Evolutionary conservation across 2,888 invertebrate genomes (phyloP), one percentile per base, ranked within the genome.

Genomic region (Leptopilina syphax): DNA sequence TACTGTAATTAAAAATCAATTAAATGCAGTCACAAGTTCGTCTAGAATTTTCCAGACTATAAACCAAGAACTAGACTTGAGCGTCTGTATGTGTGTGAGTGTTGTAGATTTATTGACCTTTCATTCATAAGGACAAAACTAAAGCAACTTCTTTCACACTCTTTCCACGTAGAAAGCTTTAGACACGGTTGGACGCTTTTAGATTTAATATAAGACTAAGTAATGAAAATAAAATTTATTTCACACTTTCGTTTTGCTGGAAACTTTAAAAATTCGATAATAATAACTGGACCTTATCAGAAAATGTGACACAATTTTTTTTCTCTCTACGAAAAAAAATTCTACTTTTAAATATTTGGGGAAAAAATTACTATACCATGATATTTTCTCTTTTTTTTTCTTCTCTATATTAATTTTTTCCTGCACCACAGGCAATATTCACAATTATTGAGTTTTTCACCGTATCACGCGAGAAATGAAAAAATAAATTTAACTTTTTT

Each of bases 101-200:
- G 50, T 50, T 54, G 70, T 50, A 70, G 54, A 70, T 70, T 70
- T 70, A 70, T 70, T 70, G 54, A 34, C 70, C 34, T 54, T 54
- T 70, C 70, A 70, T 70, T 70, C 54, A 70, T 54, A 34, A 57
- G 54, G 70, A 54, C 54, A 70, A 54, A 54, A 70, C 54, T 27
- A 70, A 13, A 70, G 70, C 54, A n/a, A 54, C 70, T 70, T 70
- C 54, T 24, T 54, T 54, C 70, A 70, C 12, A 70, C 24, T 70
- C 54, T 12, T 70, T 27, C 12, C 70, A 73, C 73, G 73, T 73
- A 73, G 57, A 27, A n/a, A 9, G 13, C 6, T 57, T 57, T 73
- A 73, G 47, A 27, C 24, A 70, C 68, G 68, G 50, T 24, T 70
- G 50, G 50, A 70, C 24, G 68, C 68, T 70, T 70, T 70, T 50